Evolutionary conservation across 2,113 vertebrate species (phyloP).

Genomic region (Falco punctatus): DNA sequence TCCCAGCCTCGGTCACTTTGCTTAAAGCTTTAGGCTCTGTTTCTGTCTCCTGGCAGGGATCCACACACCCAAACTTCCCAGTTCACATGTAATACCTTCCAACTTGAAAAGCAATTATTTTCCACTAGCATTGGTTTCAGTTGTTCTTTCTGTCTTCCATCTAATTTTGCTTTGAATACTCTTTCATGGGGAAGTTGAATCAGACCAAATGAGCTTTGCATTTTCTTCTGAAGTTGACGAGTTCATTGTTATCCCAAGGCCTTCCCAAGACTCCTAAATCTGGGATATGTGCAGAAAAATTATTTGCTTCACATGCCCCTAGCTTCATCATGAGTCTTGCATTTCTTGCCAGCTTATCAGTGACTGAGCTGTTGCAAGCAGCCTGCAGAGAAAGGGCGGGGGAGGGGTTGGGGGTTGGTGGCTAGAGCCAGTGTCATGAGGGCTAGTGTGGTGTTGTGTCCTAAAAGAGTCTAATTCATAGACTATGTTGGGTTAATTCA

Average conservation of each 20-base stretch:
- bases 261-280: background rate
- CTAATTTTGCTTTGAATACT: background rate
- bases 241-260: background rate
- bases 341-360: background rate
- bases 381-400: background rate
- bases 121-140: background rate
- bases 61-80: background rate
- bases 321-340: background rate
- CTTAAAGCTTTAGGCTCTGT: background rate
- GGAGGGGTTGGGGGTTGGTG: background rate
- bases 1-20: background rate
- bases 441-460: background rate
- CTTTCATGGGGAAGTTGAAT: background rate
- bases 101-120: background rate
- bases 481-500: background rate
- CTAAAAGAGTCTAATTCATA: background rate
- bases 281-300: background rate
- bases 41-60: background rate
- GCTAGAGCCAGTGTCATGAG: background rate
- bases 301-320: background rate
- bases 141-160: background rate
- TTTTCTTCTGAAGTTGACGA: background rate
- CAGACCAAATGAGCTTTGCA: background rate
- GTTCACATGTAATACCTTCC: background rate
- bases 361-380: background rate